A percentile compares a stretch with the other conserved stretches of the same genome.
phyloP scores from a whole-genome alignment of 1,140 invertebrate genomes.

The Drosophila setifemur region DNA sequence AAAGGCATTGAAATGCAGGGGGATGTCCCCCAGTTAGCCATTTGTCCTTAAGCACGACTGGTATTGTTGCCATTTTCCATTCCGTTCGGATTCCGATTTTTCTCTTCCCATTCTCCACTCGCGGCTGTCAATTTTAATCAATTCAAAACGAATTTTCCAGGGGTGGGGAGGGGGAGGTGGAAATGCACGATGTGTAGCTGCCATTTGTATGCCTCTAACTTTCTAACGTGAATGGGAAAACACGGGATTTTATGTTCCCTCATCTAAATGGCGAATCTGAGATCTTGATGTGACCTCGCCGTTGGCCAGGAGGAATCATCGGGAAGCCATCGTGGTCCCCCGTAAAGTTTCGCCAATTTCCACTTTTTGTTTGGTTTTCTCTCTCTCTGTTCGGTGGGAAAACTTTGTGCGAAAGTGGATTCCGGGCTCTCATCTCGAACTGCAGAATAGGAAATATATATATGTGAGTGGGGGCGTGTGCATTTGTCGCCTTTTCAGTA shows the following conservation, averaged over 20 bases:
- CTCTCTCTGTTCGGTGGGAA: constrained; percentile 1
- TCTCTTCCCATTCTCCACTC: background rate
- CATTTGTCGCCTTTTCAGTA: constrained; percentile 43
- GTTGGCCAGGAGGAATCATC: no score
- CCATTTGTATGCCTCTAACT: background rate
- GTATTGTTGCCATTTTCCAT: constrained; percentile 20
- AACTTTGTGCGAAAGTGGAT: constrained; percentile 18
- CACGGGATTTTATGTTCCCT: no score
- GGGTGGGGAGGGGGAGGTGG: no score
- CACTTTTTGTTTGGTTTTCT: background rate
- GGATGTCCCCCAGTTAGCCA: background rate
- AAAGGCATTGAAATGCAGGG: constrained; percentile 20
- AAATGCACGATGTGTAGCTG: background rate
- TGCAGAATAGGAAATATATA: constrained; percentile 14
- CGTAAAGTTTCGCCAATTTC: constrained; percentile 18
- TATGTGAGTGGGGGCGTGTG: constrained; percentile 15
- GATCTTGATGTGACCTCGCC: no score
- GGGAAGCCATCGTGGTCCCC: no score
- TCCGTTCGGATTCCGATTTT: background rate
- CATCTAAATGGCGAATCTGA: no score
- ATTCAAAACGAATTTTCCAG: constrained; percentile 61
- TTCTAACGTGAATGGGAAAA: no score
- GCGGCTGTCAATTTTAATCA: constrained; percentile 62
- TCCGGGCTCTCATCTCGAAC: constrained; percentile 22
- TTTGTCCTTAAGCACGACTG: constrained; percentile 26